These are phyloP conservation scores for Pteronotus mesoamericanus DNA, from an alignment of 2,797 vertebrate genomes.

Conservation along the genomic window DNA sequence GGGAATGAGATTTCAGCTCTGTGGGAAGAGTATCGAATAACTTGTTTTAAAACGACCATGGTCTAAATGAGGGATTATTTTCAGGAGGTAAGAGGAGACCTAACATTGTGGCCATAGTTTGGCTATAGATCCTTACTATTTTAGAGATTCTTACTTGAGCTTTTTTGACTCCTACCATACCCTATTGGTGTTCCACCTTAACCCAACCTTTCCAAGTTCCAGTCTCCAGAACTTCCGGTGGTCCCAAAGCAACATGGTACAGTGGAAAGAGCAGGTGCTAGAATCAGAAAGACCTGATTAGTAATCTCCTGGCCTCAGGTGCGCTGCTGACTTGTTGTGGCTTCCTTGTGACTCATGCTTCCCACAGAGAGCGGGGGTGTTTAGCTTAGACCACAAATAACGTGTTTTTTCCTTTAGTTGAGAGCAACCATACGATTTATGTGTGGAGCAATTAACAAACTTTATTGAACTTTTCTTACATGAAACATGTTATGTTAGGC, in stretches of 20 bases:
- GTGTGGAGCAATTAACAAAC: not conserved
- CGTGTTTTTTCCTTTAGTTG: not conserved
- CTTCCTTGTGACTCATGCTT: not conserved
- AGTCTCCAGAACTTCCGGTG: not conserved
- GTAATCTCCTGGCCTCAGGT: not conserved
- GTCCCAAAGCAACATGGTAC: not conserved
- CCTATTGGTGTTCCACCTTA: not conserved
- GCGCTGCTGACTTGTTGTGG: not conserved
- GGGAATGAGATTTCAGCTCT: not conserved
- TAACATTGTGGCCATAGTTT: not conserved
- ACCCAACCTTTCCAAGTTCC: not conserved
- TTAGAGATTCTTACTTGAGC: not conserved
- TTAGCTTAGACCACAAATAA: not conserved
- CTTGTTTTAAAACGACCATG: not conserved
- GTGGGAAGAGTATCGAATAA: not conserved
- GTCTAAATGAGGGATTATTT: not conserved
- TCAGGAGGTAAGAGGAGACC: not conserved
- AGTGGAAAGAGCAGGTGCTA: not conserved
- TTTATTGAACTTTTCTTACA: not conserved
- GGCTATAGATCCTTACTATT: not conserved
- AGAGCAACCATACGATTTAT: not conserved
- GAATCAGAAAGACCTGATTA: not conserved
- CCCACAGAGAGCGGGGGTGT: not conserved
- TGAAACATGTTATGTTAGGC: not conserved
- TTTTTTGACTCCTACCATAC: not conserved